Percentiles rank a stretch among this genome's conserved stretches.
phyloP scores from a whole-genome alignment of 2,888 invertebrate genomes.

The Sthenelais limicola region DNA sequence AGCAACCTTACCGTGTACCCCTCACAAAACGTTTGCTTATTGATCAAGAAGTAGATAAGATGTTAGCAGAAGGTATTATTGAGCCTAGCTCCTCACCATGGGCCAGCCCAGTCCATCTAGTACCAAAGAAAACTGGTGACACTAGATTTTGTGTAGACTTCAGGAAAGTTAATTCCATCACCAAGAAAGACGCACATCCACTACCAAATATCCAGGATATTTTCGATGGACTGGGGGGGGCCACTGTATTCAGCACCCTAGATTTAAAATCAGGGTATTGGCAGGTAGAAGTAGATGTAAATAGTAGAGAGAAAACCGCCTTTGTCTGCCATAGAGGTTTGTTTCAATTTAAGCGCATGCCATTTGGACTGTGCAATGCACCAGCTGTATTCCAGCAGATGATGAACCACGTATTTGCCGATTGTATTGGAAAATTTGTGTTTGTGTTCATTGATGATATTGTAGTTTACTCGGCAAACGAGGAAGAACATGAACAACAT shows the following conservation, averaged over 20 bases:
- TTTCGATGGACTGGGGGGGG: constrained; percentile 44
- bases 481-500: constrained; percentile 37
- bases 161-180: constrained; percentile 29
- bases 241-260: constrained; percentile 47
- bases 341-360: constrained; percentile 46
- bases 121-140: constrained; percentile 39
- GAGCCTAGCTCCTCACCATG: constrained; percentile 3
- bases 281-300: constrained; percentile 48
- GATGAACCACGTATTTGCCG: constrained; percentile 42
- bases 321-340: constrained; percentile 49
- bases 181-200: constrained; percentile 35
- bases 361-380: constrained; percentile 43
- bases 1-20: constrained; percentile 26
- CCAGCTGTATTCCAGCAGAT: constrained; percentile 42
- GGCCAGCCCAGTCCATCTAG: constrained; percentile 40
- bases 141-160: constrained; percentile 39
- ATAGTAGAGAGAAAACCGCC: constrained; percentile 42
- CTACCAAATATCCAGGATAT: constrained; percentile 46
- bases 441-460: constrained; percentile 44
- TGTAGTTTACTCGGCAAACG: constrained; percentile 14
- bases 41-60: constrained; percentile 16
- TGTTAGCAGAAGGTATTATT: constrained; percentile 38
- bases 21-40: constrained; percentile 10
- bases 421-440: background rate
- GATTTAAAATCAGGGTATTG: constrained; percentile 52